These are phyloP conservation scores for Yponomeuta malinellus DNA, from an alignment of 2,888 invertebrate genomes.

Conservation along the genomic window DNA sequence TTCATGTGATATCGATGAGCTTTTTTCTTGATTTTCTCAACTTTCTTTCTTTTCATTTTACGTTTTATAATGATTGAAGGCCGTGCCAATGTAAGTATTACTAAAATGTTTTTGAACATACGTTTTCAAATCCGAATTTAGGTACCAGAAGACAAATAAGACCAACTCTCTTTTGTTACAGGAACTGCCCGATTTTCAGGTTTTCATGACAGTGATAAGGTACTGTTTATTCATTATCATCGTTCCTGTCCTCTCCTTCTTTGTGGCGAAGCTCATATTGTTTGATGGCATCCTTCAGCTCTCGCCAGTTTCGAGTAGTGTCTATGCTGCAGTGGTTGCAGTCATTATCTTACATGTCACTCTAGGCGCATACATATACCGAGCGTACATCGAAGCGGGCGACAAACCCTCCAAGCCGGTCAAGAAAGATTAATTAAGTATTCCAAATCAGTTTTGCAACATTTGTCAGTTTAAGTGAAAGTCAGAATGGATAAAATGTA, in stretches of 20 bases:
- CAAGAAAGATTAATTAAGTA: conserved; percentile 55
- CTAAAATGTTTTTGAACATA: background rate
- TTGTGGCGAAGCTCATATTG: conserved; percentile 79
- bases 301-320: conserved; percentile 79
- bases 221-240: conserved; percentile 86
- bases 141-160: background rate
- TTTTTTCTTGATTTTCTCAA: background rate
- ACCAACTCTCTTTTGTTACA: conserved; percentile 40
- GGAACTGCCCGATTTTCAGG: conserved; percentile 81
- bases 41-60: conserved; percentile 24
- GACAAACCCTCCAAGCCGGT: conserved; percentile 54
- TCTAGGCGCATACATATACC: conserved; percentile 85
- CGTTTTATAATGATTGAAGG: conserved; percentile 70
- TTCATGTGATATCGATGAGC: background rate
- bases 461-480: conserved; percentile 17
- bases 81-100: conserved; percentile 65
- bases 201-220: conserved; percentile 84
- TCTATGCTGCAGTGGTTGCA: conserved; percentile 86
- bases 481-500: conserved; percentile 62
- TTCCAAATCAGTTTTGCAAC: conserved; percentile 18
- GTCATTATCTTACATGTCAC: conserved; percentile 85
- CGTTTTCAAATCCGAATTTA: no score
- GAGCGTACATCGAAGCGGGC: conserved; percentile 80
- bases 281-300: conserved; percentile 80
- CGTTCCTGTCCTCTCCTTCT: conserved; percentile 85